These are phyloP conservation scores for Sebastes cheni DNA, from an alignment of 2,797 vertebrate species.

Conservation along the genomic window DNA sequence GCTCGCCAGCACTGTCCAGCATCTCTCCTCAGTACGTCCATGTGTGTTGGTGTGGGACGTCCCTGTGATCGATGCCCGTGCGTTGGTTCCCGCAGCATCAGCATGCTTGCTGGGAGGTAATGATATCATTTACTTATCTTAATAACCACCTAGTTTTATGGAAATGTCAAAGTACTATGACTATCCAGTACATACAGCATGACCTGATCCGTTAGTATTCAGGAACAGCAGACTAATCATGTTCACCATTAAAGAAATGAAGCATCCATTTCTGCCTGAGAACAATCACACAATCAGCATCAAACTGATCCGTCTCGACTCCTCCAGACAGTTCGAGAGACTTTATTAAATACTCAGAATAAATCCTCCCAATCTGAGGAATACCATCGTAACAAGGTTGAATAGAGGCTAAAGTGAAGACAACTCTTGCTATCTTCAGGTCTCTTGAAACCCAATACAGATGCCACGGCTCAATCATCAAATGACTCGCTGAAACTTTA, in stretches of 20 bases:
- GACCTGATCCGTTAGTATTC: not conserved
- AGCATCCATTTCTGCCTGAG: not conserved
- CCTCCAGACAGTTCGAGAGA: not conserved
- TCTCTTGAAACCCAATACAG: constrained; percentile 68
- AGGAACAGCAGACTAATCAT: not conserved
- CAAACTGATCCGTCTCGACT: not conserved
- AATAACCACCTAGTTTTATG: not conserved
- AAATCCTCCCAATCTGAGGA: not conserved
- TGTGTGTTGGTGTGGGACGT: no score
- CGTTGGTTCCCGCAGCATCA: no score
- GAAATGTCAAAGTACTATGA: not conserved
- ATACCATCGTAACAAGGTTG: not conserved
- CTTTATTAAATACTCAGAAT: not conserved
- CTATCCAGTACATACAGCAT: not conserved
- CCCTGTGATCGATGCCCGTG: no score
- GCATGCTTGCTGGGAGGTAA: no score
- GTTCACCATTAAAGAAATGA: not conserved
- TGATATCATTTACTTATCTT: not conserved
- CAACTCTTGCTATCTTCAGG: constrained; percentile 31
- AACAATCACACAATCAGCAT: not conserved
- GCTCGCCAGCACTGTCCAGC: no score
- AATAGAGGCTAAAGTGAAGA: constrained; percentile 3
- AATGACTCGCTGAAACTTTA: constrained; percentile 82
- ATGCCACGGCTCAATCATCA: constrained; percentile 58
- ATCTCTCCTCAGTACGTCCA: no score